Base-by-base conservation (phyloP, 1,140 invertebrate genomes). In the Tetranychus cinnabarinus region DNA sequence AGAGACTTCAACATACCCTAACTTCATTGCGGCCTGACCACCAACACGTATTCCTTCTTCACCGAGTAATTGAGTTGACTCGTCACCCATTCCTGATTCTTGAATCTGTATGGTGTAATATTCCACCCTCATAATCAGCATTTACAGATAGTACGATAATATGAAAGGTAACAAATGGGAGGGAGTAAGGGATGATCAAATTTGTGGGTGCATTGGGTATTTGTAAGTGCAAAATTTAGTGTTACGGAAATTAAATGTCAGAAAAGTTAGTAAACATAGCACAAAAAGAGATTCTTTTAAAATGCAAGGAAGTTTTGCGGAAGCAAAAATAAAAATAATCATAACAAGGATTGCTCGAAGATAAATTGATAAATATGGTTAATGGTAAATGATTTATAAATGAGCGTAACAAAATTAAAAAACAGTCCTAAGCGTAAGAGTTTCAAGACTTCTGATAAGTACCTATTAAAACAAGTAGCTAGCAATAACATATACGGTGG, bases 41-140 rank as follows among this genome's bases (percentile, higher is more conserved):
- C 86, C 85, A 71, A 86, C 67, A 72, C 86, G 81, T 67, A 88
- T 80, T 70, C 84, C 86, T 77, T 95, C 89, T 77, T 93, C 90
- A 71, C 88, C 88, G 69, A 95, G 80, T 68, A 95, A 80, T 68
- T 86, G 88, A 67, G 89, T 84, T 76, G 86, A 86, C 75, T 95
- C 89, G 76, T 95, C 89, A 74, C 85, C 81, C 72, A 85, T 83
- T 66, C 70, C 64, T 10, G 66, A 63, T 47, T 69, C 68, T 46
- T 67, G 67, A 66, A 69, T 69, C 68, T 69, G 68, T 58, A 65
- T 56, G 62, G 33, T 47, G 15, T 47, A 36, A 33, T 59, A 48
- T 42, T 61, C 60, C 62, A 61, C 42, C 59, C 56, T 56, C 55
- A 37, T 34, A 36, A 56, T 56, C 31, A 56, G 33, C 55, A 36